These are phyloP conservation scores for Nyctalus aviator DNA, from an alignment of 2,797 vertebrate species.

Conservation along the genomic window DNA sequence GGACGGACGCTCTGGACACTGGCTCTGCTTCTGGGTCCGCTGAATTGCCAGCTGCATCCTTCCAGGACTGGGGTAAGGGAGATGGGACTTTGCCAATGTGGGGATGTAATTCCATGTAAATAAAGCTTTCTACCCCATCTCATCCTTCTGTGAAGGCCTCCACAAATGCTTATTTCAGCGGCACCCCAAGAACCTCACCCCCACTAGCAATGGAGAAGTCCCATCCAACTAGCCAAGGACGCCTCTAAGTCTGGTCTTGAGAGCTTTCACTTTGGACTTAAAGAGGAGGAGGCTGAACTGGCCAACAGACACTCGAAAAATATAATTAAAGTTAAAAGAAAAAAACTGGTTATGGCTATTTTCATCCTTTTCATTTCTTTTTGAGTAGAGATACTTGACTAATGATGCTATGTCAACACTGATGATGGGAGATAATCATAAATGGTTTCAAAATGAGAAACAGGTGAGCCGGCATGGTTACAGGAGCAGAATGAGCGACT, in stretches of 20 bases:
- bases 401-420: slow-evolving; percentile 73
- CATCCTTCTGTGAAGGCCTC: not conserved
- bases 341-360: not conserved
- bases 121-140: not conserved
- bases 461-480: slow-evolving; percentile 76
- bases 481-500: slow-evolving; percentile 78
- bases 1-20: rapidly evolving
- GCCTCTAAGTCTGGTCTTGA: not conserved
- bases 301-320: slow-evolving; percentile 6
- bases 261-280: not conserved
- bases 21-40: not conserved
- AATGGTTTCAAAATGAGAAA: slow-evolving; percentile 76
- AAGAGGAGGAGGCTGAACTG: not conserved
- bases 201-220: not conserved
- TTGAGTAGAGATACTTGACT: slow-evolving; percentile 68
- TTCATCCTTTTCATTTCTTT: slow-evolving; percentile 33
- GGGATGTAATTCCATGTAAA: not conserved
- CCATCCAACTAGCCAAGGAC: not conserved
- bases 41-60: not conserved
- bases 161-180: not conserved
- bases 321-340: not conserved
- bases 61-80: not conserved
- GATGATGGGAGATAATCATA: slow-evolving; percentile 80
- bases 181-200: not conserved
- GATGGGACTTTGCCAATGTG: not conserved